Evolutionary conservation across 1,140 invertebrate species (phyloP).

Genomic region (Saccostrea cuccullata): DNA sequence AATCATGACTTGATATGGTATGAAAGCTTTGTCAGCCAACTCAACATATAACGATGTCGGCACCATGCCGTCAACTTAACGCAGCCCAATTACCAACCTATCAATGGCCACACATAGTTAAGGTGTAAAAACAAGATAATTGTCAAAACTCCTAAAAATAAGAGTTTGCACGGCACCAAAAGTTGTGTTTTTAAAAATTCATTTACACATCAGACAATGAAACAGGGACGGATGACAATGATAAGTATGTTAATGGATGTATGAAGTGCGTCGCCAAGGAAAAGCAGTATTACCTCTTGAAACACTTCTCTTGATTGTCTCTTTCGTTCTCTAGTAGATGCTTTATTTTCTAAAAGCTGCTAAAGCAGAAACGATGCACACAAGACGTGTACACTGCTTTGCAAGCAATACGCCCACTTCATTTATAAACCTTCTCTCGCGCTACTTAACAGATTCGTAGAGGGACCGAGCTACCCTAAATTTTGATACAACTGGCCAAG

Average conservation of each 20-base stretch:
- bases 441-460: no score
- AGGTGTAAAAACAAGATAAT: background rate
- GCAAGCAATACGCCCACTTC: no score
- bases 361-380: background rate
- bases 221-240: background rate
- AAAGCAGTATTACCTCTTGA: background rate
- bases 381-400: background rate
- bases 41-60: background rate
- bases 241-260: conserved; percentile 13
- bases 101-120: background rate
- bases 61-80: background rate
- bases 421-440: no score
- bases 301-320: background rate
- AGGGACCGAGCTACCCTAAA: no score
- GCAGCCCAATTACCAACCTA: background rate
- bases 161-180: background rate
- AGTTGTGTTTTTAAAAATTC: background rate
- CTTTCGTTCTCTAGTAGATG: background rate
- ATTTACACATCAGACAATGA: background rate
- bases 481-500: background rate
- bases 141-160: conserved; percentile 14
- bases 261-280: conserved; percentile 16
- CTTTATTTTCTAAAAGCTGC: background rate
- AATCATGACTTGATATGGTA: background rate
- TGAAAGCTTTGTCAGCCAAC: background rate